These are phyloP conservation scores for Conus betulinus DNA, from an alignment of 1,140 invertebrate genomes.

Conservation along the genomic window DNA sequence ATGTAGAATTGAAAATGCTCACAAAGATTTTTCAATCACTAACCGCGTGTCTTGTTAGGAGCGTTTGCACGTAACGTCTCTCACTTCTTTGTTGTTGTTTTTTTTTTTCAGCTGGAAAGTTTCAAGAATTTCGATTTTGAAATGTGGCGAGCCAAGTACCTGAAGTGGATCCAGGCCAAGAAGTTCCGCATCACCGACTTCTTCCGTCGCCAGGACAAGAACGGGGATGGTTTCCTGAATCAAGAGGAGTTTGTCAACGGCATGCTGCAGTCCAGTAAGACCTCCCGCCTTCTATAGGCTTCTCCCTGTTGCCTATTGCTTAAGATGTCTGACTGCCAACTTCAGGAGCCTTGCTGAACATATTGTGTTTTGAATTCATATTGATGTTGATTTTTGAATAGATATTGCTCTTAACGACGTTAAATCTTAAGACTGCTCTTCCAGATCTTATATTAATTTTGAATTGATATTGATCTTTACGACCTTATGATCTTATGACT, in stretches of 20 bases:
- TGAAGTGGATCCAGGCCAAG: slow-evolving; percentile 99
- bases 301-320: background rate
- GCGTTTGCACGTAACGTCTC: too few species aligned
- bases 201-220: slow-evolving; percentile 99
- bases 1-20: too few species aligned
- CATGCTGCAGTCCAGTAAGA: slow-evolving; percentile 72
- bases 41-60: too few species aligned
- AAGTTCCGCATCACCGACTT: slow-evolving; percentile 98
- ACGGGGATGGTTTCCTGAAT: slow-evolving; percentile 96
- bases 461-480: too few species aligned
- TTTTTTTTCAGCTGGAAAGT: slow-evolving; percentile 67
- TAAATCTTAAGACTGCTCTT: too few species aligned
- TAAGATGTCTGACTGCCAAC: too few species aligned
- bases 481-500: too few species aligned
- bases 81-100: background rate
- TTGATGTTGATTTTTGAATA: too few species aligned
- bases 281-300: background rate
- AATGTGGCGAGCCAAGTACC: slow-evolving; percentile 95
- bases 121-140: slow-evolving; percentile 99
- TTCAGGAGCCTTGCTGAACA: background rate
- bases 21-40: too few species aligned
- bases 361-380: background rate
- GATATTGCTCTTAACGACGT: too few species aligned
- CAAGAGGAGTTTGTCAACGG: slow-evolving; percentile 98
- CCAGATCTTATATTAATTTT: too few species aligned